Base-by-base conservation (phyloP, 1,140 invertebrate genomes). In the Ceratina australensis region DNA sequence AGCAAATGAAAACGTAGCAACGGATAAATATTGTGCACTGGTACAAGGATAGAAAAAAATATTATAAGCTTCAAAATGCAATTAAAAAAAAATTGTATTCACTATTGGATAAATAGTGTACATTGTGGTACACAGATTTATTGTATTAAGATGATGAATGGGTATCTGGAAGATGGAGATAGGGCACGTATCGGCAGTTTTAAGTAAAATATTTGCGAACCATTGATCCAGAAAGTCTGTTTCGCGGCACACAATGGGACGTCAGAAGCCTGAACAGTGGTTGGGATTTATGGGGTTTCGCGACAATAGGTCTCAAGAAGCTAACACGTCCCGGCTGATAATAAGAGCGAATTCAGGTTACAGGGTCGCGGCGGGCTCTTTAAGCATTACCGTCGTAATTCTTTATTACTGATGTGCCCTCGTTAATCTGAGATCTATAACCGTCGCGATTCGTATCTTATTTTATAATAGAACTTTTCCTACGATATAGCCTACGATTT, bases 261-360 rank as follows among this genome's bases (percentile, higher is more conserved):
- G 65, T 54, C 50, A 68, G 47, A 13, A 67, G 65, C 49, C 18
- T 28, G 50, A 13, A 18, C 50, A 20, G n/a, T 15, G 49, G 65
- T 24, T 24, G 1, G 24, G 50, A 68, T 68, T 68, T 68, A 68
- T 68, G n/a, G 49, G 2, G n/a, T 68, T 68, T 68, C 24, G 26
- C 50, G 65, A 68, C 65, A 68, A 68, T 68, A 28, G 50, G 50
- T 28, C n/a, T 28, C n/a, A 28, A 68, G 65, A 54, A 68, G 49
- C 24, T 28, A 28, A 54, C 65, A 12, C n/a, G 28, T 28, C 65
- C 54, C 15, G 20, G 42, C 5, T 33, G 50, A 68, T 68, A 52
- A 20, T 26, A 28, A 10, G 49, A 16, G 4, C 26, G 49, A 67
- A 67, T 67, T 24, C 18, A 52, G 47, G 24, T 67, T 67, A 26